Conservation (phyloP, 1,140 invertebrate genomes). For the Halyomorpha halys region DNA sequence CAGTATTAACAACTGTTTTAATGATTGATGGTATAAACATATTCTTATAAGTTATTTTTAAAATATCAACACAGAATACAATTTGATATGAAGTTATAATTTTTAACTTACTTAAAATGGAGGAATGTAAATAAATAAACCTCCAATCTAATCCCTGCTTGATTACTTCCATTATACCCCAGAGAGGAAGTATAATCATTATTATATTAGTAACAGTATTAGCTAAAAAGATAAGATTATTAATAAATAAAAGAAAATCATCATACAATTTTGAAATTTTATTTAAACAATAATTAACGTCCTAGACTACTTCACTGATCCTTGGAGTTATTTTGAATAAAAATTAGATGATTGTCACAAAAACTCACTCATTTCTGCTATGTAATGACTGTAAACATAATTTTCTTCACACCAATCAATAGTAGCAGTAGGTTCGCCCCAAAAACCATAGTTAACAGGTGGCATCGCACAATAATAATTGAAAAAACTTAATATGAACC, state of each 20-base stretch:
- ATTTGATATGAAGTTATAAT: too few relatives aligned
- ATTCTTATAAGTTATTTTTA: too few relatives aligned
- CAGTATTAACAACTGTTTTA: too few relatives aligned
- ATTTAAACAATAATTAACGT: too few relatives aligned
- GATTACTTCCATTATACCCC: constrained; percentile 24
- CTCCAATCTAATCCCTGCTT: constrained; percentile 22
- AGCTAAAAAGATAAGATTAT: too few relatives aligned
- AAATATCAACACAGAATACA: too few relatives aligned
- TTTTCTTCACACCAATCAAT: constrained; percentile 35
- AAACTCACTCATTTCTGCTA: constrained; percentile 33
- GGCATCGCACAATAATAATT: not conserved
- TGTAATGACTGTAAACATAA: constrained; percentile 32
- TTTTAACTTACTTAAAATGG: not conserved
- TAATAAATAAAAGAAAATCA: too few relatives aligned
- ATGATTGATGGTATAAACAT: too few relatives aligned
- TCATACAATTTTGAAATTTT: too few relatives aligned
- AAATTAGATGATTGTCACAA: not conserved
- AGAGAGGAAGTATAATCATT: constrained; percentile 27
- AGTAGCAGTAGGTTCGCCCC: constrained; percentile 32
- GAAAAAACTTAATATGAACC: too few relatives aligned
- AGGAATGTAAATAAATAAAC: not conserved
- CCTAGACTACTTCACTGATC: too few relatives aligned
- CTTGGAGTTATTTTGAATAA: too few relatives aligned
- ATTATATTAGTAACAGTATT: constrained; percentile 28
- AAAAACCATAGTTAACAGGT: constrained; percentile 34